These are phyloP conservation scores for Hipposideros larvatus DNA, from an alignment of 2,797 vertebrate genomes.

Conservation along the genomic window DNA sequence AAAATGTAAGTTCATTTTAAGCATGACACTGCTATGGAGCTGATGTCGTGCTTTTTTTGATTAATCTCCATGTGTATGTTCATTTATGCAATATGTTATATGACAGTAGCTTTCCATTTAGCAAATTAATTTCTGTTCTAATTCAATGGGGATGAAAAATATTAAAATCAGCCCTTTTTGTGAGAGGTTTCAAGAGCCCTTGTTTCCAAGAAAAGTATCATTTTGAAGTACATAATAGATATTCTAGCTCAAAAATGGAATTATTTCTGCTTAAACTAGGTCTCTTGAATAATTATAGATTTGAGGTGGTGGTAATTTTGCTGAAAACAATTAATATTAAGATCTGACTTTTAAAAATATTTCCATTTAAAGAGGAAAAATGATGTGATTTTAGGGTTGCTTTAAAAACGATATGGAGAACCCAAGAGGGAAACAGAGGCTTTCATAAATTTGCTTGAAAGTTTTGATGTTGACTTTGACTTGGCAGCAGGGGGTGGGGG, in stretches of 20 bases:
- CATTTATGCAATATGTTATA: constrained; percentile 62
- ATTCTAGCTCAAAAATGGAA: constrained; percentile 28
- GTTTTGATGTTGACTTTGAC: constrained; percentile 1
- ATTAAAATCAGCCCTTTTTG: constrained; percentile 62
- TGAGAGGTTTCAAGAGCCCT: constrained; percentile 9
- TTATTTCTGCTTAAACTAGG: not conserved
- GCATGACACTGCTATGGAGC: constrained; percentile 44
- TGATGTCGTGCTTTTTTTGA: constrained; percentile 38
- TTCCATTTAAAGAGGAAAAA: constrained; percentile 32
- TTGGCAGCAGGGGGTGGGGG: not conserved
- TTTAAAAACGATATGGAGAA: constrained; percentile 42
- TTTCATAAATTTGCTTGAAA: constrained; percentile 37
- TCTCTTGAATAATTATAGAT: constrained; percentile 1
- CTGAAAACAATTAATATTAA: constrained; percentile 36
- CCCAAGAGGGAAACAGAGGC: not conserved
- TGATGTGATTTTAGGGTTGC: not conserved
- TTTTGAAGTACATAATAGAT: constrained; percentile 44
- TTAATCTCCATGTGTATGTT: constrained; percentile 63
- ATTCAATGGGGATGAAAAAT: constrained; percentile 54
- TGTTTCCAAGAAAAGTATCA: constrained; percentile 55
- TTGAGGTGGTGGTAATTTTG: constrained; percentile 13
- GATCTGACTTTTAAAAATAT: not conserved
- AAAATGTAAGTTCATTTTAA: constrained; percentile 75
- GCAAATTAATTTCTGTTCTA: constrained; percentile 68
- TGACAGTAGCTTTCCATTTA: constrained; percentile 66